Evolutionary conservation across 2,888 invertebrate species (phyloP).

Genomic region (Cepaea hortensis): DNA sequence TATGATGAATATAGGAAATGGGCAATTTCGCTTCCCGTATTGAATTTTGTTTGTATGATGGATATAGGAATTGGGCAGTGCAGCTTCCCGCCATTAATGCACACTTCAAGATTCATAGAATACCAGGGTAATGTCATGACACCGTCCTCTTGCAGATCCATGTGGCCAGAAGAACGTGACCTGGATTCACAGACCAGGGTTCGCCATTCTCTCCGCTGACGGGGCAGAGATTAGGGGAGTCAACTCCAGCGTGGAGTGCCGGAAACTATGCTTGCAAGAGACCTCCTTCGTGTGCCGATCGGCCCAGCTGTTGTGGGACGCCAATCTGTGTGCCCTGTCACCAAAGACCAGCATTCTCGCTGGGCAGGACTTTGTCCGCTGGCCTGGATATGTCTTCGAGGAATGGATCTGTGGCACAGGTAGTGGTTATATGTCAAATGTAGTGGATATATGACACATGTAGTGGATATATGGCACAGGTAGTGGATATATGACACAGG

Average conservation of each 20-base stretch:
- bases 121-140: too few species aligned
- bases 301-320: conserved; percentile 50
- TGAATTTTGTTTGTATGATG: too few species aligned
- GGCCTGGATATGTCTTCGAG: conserved; percentile 57
- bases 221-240: conserved; percentile 43
- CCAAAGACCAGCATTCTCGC: conserved; percentile 44
- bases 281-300: conserved; percentile 59
- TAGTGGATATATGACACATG: too few species aligned
- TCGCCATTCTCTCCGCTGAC: conserved; percentile 49
- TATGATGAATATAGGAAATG: too few species aligned
- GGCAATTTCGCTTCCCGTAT: too few species aligned
- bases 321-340: conserved; percentile 55
- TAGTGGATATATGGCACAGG: too few species aligned
- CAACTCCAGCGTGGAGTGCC: conserved; percentile 53
- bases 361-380: conserved; percentile 52
- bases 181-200: conserved; percentile 54
- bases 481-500: too few species aligned
- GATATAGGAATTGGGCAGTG: too few species aligned
- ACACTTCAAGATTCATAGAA: too few species aligned
- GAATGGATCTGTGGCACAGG: conserved; percentile 60
- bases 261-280: conserved; percentile 55
- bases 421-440: conserved; percentile 24
- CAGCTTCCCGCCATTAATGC: too few species aligned
- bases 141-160: conserved; percentile 54
- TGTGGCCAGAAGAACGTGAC: conserved; percentile 56